Percentiles rank a stretch among this genome's conserved stretches.
These are phyloP conservation scores for Sus cebifrons DNA, from an alignment of 2,797 vertebrate genomes.

Conservation along the genomic window DNA sequence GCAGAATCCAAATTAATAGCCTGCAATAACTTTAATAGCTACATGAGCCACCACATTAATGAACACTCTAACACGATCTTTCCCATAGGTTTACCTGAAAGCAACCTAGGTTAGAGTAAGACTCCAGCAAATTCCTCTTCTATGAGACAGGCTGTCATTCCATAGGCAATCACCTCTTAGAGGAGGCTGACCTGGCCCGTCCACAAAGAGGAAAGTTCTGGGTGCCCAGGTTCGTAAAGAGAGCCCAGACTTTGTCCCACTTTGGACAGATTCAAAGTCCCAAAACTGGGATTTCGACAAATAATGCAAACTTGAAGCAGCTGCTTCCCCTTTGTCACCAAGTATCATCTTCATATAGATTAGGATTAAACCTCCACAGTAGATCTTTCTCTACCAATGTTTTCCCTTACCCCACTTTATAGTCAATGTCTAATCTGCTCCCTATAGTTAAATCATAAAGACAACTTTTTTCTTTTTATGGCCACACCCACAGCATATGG, in stretches of 20 bases:
- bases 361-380: not conserved
- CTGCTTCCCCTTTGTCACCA: not conserved
- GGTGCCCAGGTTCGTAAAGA: not conserved
- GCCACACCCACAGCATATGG: too few relatives aligned
- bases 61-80: not conserved
- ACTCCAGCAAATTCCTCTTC: not conserved
- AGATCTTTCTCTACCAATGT: not conserved
- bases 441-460: not conserved
- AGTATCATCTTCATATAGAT: not conserved
- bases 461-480: too few relatives aligned
- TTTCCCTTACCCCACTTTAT: not conserved
- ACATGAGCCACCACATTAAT: not conserved
- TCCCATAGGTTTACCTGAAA: not conserved
- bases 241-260: not conserved
- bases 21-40: not conserved
- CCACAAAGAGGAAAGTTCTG: not conserved
- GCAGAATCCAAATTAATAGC: slow-evolving; percentile 60
- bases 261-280: not conserved
- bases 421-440: slow-evolving; percentile 1
- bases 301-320: not conserved
- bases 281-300: not conserved
- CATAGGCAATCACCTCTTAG: not conserved
- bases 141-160: not conserved
- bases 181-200: not conserved
- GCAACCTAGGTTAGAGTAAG: not conserved